Conservation (phyloP, 2,113 vertebrate species). For the Sisor rabdophorus region DNA sequence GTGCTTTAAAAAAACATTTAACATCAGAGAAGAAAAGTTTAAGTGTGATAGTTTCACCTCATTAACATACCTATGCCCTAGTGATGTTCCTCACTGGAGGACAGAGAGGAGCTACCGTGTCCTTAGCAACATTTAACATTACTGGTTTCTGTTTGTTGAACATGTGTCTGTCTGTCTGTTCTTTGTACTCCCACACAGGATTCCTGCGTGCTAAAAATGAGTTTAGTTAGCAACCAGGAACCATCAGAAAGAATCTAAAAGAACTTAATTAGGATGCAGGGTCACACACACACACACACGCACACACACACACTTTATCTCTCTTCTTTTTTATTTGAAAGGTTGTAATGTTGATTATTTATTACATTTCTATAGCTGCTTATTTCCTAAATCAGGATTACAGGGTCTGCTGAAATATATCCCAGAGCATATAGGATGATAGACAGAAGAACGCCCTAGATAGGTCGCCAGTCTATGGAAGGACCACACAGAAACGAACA, state of each 20-base stretch:
- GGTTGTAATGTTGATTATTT: too few relatives aligned
- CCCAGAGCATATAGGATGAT: too few relatives aligned
- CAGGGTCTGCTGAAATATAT: too few relatives aligned
- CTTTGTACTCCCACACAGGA: not conserved
- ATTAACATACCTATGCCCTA: constrained; percentile 37
- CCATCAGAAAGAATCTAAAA: not conserved
- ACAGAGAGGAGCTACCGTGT: not conserved
- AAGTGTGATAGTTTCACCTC: not conserved
- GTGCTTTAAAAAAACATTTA: too few relatives aligned
- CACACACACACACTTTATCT: too few relatives aligned
- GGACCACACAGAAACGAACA: too few relatives aligned
- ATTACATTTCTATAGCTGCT: not conserved
- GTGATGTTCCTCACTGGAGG: constrained; percentile 19
- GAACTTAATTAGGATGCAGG: not conserved
- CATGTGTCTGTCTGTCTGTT: constrained; percentile 42
- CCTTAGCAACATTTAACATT: constrained; percentile 54
- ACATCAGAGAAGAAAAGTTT: not conserved
- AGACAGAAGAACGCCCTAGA: too few relatives aligned
- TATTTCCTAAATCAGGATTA: too few relatives aligned
- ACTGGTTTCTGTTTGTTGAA: constrained; percentile 55
- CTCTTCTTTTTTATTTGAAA: too few relatives aligned
- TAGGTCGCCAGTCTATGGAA: too few relatives aligned
- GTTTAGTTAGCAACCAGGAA: constrained; percentile 12
- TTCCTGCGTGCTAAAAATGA: constrained; percentile 1
- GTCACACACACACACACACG: not conserved